Evolutionary conservation across 2,113 vertebrate genomes (phyloP).

Genomic region (Erythrolamprus reginae): DNA sequence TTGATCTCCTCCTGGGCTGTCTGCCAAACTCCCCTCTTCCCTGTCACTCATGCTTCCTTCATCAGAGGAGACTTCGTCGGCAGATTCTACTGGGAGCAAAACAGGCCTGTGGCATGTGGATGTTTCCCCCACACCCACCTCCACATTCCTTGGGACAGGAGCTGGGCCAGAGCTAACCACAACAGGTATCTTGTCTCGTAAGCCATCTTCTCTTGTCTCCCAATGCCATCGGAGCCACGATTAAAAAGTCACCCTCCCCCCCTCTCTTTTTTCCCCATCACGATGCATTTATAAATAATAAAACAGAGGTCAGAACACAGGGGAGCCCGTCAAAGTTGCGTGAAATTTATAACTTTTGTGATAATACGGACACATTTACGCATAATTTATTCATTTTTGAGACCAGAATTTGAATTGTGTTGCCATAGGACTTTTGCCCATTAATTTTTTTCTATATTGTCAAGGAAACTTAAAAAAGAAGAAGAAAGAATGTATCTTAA

Average conservation of each 20-base stretch:
- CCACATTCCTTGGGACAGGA: no score
- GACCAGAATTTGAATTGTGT: not conserved
- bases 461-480: not conserved
- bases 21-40: no score
- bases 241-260: not conserved
- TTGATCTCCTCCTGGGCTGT: no score
- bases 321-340: not conserved
- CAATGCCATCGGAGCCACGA: no score
- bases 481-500: not conserved
- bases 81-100: no score
- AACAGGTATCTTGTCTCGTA: not conserved
- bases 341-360: not conserved
- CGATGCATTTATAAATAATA: not conserved
- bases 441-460: not conserved
- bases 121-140: no score
- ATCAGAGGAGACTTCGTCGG: no score
- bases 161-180: no score
- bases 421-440: not conserved
- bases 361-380: not conserved
- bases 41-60: no score
- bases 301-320: not conserved
- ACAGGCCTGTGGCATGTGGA: no score
- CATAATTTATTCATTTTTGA: not conserved
- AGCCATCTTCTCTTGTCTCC: no score
- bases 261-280: not conserved